These are phyloP conservation scores for Marasmarcha lunaedactyla DNA, from an alignment of 2,888 invertebrate species.

Conservation along the genomic window DNA sequence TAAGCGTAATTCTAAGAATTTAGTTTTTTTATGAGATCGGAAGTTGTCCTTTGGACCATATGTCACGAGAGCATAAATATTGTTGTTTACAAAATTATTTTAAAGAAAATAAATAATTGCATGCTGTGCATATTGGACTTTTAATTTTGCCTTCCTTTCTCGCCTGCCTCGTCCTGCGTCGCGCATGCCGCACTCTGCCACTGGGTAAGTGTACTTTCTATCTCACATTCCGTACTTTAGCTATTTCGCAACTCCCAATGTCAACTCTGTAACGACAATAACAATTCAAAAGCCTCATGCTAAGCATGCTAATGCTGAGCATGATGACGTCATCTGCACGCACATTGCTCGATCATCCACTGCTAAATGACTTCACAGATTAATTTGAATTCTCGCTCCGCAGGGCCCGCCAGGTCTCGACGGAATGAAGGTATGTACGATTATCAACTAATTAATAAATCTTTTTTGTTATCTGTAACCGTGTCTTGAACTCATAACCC, in stretches of 20 bases:
- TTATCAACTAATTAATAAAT: not conserved
- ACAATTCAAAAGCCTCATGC: too few species aligned
- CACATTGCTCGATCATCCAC: too few species aligned
- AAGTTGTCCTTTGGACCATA: conserved; percentile 66
- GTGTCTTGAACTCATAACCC: not conserved
- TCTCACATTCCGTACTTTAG: too few species aligned
- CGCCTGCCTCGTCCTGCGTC: conserved; percentile 6
- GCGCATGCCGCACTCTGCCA: conserved; percentile 20
- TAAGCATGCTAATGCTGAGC: too few species aligned
- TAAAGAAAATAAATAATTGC: conserved; percentile 60
- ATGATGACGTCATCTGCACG: too few species aligned
- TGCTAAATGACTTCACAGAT: too few species aligned
- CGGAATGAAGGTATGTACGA: conserved; percentile 89
- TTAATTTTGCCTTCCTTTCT: conserved; percentile 14
- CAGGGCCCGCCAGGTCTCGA: conserved; percentile 95
- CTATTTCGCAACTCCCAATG: too few species aligned
- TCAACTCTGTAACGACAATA: too few species aligned
- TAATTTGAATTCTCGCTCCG: conserved; percentile 33
- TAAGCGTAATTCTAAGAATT: conserved; percentile 40
- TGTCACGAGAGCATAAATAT: conserved; percentile 47
- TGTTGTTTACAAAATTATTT: conserved; percentile 66
- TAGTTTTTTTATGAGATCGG: conserved; percentile 53
- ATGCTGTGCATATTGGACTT: conserved; percentile 53
- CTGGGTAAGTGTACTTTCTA: not conserved
- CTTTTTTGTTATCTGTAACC: not conserved